phyloP scores from a whole-genome alignment of 2,797 vertebrate genomes.

The Cossypha caffra region DNA sequence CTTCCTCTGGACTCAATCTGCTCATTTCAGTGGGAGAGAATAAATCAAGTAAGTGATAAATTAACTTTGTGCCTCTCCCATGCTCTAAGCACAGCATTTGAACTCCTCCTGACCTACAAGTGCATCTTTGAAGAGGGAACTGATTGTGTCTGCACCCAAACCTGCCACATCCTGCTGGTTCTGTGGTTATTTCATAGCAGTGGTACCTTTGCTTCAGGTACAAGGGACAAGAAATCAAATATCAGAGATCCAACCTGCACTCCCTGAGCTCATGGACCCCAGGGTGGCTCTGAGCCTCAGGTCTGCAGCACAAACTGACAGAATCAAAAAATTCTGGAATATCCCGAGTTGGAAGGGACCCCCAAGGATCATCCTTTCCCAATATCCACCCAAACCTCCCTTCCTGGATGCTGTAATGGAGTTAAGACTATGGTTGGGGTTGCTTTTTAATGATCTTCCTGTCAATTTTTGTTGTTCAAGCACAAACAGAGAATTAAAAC shows the following conservation, averaged over 20 bases:
- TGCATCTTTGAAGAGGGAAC: background rate
- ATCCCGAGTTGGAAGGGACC: accelerated
- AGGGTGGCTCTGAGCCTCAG: accelerated
- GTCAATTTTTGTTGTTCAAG: background rate
- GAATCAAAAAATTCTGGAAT: background rate
- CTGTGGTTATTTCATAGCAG: accelerated
- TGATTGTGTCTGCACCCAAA: background rate
- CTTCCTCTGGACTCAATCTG: background rate
- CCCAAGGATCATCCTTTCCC: background rate
- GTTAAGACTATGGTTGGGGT: accelerated
- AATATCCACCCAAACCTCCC: background rate
- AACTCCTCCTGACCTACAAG: background rate
- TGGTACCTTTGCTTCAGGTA: background rate
- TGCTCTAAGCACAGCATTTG: background rate
- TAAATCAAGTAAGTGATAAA: background rate
- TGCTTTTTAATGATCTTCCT: background rate
- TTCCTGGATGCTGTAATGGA: accelerated
- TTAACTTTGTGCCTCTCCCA: background rate
- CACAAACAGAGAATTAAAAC: accelerated
- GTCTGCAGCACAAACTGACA: background rate
- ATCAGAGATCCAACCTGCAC: background rate
- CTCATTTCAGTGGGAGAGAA: background rate
- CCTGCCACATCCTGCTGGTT: accelerated
- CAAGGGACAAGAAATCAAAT: background rate
- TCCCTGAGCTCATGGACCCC: background rate